Conservation (phyloP, 2,888 invertebrate genomes). For the Flexamia atlantica region DNA sequence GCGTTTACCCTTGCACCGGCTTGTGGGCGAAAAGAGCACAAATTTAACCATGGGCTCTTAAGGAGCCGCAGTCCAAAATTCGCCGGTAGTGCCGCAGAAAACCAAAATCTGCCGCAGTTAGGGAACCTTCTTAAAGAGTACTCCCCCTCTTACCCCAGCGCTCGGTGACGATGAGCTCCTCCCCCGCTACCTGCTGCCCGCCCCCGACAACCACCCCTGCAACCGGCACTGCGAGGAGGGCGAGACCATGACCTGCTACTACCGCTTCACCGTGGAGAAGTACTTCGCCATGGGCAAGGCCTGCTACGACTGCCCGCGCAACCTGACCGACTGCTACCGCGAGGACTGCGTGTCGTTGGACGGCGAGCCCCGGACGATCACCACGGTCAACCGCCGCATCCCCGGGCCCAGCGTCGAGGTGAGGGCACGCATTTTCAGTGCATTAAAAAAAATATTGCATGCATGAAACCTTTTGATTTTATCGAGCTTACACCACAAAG, state of each 20-base stretch:
- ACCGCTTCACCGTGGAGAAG: conserved; percentile 87
- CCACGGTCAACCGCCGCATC: conserved; percentile 90
- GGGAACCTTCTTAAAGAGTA: no score
- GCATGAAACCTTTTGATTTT: no score
- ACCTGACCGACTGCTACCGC: conserved; percentile 84
- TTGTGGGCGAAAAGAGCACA: no score
- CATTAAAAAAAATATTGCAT: no score
- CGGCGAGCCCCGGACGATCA: conserved; percentile 85
- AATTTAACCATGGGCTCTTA: no score
- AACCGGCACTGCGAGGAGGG: conserved; percentile 50
- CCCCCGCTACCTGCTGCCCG: neutral
- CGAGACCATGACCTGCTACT: conserved; percentile 73
- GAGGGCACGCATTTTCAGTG: conserved; percentile 65
- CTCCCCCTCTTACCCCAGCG: neutral
- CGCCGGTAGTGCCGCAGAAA: no score
- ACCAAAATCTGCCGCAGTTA: no score
- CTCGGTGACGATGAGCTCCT: neutral
- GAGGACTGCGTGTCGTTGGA: conserved; percentile 91
- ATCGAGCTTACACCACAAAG: no score
- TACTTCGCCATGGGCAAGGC: conserved; percentile 94
- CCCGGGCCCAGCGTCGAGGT: conserved; percentile 93
- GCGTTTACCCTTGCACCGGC: no score
- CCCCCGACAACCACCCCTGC: conserved; percentile 52
- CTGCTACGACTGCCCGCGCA: conserved; percentile 85
- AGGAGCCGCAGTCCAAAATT: no score